These are phyloP conservation scores for Reticulitermes speratus DNA, from an alignment of 1,140 invertebrate genomes.

Conservation along the genomic window DNA sequence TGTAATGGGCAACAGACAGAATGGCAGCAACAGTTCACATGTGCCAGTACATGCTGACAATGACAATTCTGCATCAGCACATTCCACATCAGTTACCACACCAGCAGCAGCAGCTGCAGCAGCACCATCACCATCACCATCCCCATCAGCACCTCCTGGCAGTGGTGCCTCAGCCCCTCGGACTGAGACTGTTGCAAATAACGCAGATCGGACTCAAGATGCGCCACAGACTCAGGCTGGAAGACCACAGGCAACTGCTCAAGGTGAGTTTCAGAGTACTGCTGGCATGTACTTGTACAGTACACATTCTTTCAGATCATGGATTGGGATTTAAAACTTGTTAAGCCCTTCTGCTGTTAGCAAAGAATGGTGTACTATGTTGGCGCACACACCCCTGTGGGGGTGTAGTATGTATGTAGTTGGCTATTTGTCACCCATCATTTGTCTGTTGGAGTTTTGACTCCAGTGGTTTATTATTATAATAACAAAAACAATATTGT, in stretches of 20 bases:
- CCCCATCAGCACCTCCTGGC: constrained; percentile 39
- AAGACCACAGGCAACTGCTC: no score
- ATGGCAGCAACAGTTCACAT: constrained; percentile 42
- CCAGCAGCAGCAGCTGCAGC: constrained; percentile 38
- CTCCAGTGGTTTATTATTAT: no score
- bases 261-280: background rate
- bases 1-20: constrained; percentile 43
- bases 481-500: no score
- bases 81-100: constrained; percentile 18
- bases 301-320: background rate
- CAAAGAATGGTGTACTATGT: no score
- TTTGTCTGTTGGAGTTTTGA: no score
- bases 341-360: no score
- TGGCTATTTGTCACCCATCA: no score
- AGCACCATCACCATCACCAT: no score
- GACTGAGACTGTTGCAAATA: background rate
- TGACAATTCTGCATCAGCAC: background rate
- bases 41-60: background rate
- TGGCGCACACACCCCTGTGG: no score
- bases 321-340: no score
- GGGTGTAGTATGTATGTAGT: no score
- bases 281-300: background rate
- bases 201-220: background rate
- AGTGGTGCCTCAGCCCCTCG: constrained; percentile 35
- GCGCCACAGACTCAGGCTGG: background rate